A percentile compares a stretch with the other conserved stretches of the same genome.
phyloP scores from a whole-genome alignment of 2,888 invertebrate genomes.

The Hydriomena furcata region DNA sequence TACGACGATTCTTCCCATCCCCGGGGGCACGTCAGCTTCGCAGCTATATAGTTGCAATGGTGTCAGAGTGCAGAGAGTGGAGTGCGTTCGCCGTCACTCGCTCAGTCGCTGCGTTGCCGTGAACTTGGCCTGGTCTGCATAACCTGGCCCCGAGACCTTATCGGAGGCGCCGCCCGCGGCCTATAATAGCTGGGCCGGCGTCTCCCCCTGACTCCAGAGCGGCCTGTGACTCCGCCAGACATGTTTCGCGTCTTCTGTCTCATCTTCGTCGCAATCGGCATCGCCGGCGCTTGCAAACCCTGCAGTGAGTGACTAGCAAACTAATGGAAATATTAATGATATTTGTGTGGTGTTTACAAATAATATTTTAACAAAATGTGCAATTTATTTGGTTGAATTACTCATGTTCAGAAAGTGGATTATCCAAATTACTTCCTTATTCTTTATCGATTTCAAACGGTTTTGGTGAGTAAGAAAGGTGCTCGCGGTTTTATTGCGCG shows the following conservation, averaged over 20 bases:
- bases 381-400: conserved; percentile 8
- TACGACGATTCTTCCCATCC: conserved; percentile 54
- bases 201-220: conserved; percentile 75
- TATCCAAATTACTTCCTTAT: conserved; percentile 24
- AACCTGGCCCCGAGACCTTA: conserved; percentile 78
- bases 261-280: conserved; percentile 59
- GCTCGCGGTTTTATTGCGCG: conserved; percentile 25
- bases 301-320: conserved; percentile 72
- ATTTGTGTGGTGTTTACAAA: conserved; percentile 22
- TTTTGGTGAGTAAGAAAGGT: conserved; percentile 34
- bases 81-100: conserved; percentile 55
- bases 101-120: conserved; percentile 74
- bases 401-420: conserved; percentile 5
- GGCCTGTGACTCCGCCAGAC: conserved; percentile 71
- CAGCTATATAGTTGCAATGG: conserved; percentile 23
- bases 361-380: conserved; percentile 4
- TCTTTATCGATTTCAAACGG: conserved; percentile 27
- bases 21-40: conserved; percentile 21
- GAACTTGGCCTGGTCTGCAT: conserved; percentile 77
- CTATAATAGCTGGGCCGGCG: conserved; percentile 81
- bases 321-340: conserved; percentile 10
- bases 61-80: conserved; percentile 32
- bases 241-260: conserved; percentile 75
- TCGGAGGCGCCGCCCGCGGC: conserved; percentile 79
- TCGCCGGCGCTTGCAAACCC: conserved; percentile 69